A percentile compares a stretch with the other conserved stretches of the same genome.
Evolutionary conservation across 2,888 invertebrate species (phyloP).

Genomic region (Drosophila recens): DNA sequence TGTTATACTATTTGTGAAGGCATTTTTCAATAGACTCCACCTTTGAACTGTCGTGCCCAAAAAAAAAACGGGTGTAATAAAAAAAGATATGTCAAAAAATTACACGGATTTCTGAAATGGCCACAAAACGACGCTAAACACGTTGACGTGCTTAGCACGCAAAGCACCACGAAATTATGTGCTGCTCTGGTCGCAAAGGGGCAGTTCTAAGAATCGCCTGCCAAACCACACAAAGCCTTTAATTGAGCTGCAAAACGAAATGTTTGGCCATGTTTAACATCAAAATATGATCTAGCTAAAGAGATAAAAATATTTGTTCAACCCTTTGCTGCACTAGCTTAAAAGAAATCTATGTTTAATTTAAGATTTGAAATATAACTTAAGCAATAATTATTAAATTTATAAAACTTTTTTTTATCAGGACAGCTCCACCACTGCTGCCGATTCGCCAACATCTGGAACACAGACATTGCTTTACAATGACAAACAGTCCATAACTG

Average conservation of each 20-base stretch:
- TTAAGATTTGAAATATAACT: too few relatives aligned
- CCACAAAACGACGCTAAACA: slow-evolving; percentile 78
- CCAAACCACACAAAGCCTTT: slow-evolving; percentile 30
- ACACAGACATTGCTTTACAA: slow-evolving; percentile 88
- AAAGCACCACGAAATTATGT: slow-evolving; percentile 57
- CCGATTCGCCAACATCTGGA: slow-evolving; percentile 88
- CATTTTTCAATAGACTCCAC: not conserved
- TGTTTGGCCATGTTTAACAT: slow-evolving; percentile 37
- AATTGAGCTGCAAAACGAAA: slow-evolving; percentile 60
- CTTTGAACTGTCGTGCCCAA: not conserved
- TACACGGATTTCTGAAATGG: slow-evolving; percentile 70
- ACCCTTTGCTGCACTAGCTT: too few relatives aligned
- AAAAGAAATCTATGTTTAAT: too few relatives aligned
- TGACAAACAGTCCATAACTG: slow-evolving; percentile 99
- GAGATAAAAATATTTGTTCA: not conserved
- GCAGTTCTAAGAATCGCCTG: slow-evolving; percentile 10
- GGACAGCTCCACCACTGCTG: slow-evolving; percentile 91
- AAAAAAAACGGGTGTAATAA: slow-evolving; percentile 19
- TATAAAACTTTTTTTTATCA: too few relatives aligned
- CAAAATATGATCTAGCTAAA: slow-evolving; percentile 23
- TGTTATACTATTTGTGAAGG: not conserved
- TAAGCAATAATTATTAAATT: too few relatives aligned
- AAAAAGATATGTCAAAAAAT: slow-evolving; percentile 54
- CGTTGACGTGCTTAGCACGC: slow-evolving; percentile 76
- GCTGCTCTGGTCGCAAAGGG: not conserved